Evolutionary conservation across 2,888 invertebrate species (phyloP).

Genomic region (Ectemnius lituratus): DNA sequence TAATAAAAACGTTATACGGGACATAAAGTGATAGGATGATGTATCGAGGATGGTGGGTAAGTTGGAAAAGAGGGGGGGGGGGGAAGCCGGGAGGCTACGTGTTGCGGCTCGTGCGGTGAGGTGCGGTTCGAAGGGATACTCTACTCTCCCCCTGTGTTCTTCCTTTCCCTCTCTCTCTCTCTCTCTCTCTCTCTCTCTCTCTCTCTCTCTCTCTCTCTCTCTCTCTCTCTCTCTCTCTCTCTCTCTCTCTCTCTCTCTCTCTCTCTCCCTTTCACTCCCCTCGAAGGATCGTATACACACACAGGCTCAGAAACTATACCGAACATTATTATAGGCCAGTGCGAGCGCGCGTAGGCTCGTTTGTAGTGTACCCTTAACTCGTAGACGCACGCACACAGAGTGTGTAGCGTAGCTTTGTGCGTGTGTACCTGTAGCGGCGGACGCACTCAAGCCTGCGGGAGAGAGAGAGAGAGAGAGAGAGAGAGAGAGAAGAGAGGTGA

Average conservation of each 20-base stretch:
- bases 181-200: background rate
- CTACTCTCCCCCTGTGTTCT: no score
- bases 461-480: conserved; percentile 68
- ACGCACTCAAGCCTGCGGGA: conserved; percentile 46
- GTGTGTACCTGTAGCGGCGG: conserved; percentile 19
- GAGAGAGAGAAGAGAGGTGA: conserved; percentile 58
- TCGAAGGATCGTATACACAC: conserved; percentile 14
- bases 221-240: no score
- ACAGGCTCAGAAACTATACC: conserved; percentile 12
- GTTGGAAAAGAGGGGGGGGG: conserved; percentile 31
- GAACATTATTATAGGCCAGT: conserved; percentile 40
- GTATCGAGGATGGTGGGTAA: conserved; percentile 52
- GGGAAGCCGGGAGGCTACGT: conserved; percentile 49
- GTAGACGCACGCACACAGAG: conserved; percentile 9
- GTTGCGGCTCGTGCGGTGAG: conserved; percentile 48
- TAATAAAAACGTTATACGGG: conserved; percentile 69
- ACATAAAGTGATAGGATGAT: conserved; percentile 71
- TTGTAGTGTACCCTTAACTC: conserved; percentile 37
- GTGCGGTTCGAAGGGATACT: conserved; percentile 19
- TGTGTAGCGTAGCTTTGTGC: conserved; percentile 30
- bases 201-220: background rate
- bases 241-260: background rate
- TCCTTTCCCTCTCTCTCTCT: background rate
- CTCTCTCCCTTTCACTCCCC: background rate
- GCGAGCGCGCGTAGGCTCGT: conserved; percentile 22